phyloP scores from a whole-genome alignment of 2,888 invertebrate genomes.

The Synanthedon vespiformis region DNA sequence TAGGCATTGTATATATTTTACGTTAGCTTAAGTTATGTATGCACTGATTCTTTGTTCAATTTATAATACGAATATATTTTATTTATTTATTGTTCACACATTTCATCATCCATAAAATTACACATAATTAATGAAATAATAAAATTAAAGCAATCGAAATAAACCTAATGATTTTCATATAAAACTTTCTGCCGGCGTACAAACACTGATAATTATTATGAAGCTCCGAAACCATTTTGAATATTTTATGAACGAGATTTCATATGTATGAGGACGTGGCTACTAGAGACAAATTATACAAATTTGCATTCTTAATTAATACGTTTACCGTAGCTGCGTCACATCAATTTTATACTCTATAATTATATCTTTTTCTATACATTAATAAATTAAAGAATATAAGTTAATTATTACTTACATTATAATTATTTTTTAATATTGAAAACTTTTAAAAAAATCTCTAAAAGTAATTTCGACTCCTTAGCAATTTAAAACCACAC shows the following conservation, averaged over 20 bases:
- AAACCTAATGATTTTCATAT: constrained; percentile 12
- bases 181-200: constrained; percentile 47
- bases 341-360: background rate
- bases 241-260: constrained; percentile 61
- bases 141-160: background rate
- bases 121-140: background rate
- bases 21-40: too few relatives aligned
- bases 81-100: too few relatives aligned
- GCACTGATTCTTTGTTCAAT: too few relatives aligned
- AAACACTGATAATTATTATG: constrained; percentile 66
- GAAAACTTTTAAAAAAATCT: too few relatives aligned
- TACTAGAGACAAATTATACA: constrained; percentile 55
- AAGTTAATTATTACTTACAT: too few relatives aligned
- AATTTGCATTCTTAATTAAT: constrained; percentile 61
- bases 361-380: background rate
- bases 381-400: too few relatives aligned
- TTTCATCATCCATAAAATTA: too few relatives aligned
- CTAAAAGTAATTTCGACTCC: too few relatives aligned
- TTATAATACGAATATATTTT: too few relatives aligned
- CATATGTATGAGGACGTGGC: constrained; percentile 64
- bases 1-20: too few relatives aligned
- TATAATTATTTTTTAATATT: too few relatives aligned
- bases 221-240: constrained; percentile 64
- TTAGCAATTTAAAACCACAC: too few relatives aligned
- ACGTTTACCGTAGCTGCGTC: constrained; percentile 24